A percentile compares a stretch with the other conserved stretches of the same genome.
phyloP scores from a whole-genome alignment of 2,888 invertebrate genomes.

The Dioctria rufipes region DNA sequence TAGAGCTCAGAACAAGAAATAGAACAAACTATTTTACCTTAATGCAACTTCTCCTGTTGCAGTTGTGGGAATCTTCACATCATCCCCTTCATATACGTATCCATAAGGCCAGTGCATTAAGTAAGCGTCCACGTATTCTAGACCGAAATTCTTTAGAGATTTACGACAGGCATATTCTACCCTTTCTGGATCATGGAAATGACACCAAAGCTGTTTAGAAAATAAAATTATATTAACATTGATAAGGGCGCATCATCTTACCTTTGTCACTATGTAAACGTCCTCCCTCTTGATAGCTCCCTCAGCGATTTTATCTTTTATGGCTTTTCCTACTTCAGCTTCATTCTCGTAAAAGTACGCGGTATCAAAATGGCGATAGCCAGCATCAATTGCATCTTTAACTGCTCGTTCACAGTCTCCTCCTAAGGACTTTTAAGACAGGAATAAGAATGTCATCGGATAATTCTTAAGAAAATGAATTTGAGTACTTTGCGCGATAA shows the following conservation, averaged over 20 bases:
- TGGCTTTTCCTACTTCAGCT: constrained; percentile 78
- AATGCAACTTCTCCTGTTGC: constrained; percentile 56
- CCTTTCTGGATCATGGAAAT: constrained; percentile 75
- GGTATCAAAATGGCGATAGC: constrained; percentile 81
- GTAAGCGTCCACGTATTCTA: constrained; percentile 85
- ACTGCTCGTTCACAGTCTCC: constrained; percentile 78
- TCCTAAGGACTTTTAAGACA: constrained; percentile 73
- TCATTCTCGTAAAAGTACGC: constrained; percentile 80
- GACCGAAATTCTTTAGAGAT: constrained; percentile 77
- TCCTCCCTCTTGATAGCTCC: constrained; percentile 79
- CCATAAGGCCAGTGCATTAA: constrained; percentile 88
- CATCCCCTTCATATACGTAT: constrained; percentile 71
- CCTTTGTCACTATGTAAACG: constrained; percentile 76
- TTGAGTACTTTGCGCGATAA: too few relatives aligned
- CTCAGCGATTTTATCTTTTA: constrained; percentile 76
- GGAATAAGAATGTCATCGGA: too few relatives aligned
- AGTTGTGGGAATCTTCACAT: constrained; percentile 62
- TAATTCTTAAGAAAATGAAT: too few relatives aligned
- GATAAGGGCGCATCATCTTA: constrained; percentile 50
- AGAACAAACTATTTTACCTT: constrained; percentile 60
- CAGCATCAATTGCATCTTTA: constrained; percentile 80
- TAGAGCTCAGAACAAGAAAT: neutral
- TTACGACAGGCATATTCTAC: constrained; percentile 77
- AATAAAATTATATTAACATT: neutral
- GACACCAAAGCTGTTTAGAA: constrained; percentile 65